Evolutionary conservation across 2,113 vertebrate genomes (phyloP), one percentile per base, ranked within the genome.

Genomic region (Oncorhynchus masou): DNA sequence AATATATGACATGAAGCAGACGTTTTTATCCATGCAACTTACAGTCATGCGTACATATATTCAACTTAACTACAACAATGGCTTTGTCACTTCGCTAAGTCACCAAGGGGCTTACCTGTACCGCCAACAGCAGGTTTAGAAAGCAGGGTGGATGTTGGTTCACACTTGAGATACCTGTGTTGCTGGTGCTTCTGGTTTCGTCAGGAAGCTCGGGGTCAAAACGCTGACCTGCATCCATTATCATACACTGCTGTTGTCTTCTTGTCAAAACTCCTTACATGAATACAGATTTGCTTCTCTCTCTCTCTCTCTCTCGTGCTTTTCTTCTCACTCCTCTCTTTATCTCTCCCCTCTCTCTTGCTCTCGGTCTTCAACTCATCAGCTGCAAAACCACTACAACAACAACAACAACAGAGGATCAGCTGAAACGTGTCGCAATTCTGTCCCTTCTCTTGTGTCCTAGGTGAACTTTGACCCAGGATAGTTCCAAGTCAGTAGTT

Each of bases 401-500:
- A 19, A 54, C 13, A n/a, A n/a, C n/a, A 19, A 19, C 1, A 12
- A 51, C 49, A 51, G 12, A 4, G 51, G 51, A 13, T 5, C 51
- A 16, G 51, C 51, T 54, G 51, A 54, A 19, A 5, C 3, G 49
- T 19, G 15, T 54, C 1, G 51, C 1, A 15, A 16, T 16, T 51
- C 49, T 51, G 8, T 54, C 7, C 1, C 59, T n/a, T 62, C 59
- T 62, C 20, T 7, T 2, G 2, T 62, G 7, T 2, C 19, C n/a
- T 62, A n/a, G 2, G n/a, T 62, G 59, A 62, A 62, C 59, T 22
- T 62, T 62, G 19, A 22, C n/a, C 59, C 16, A 8, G 95, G 83
- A 22, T n/a, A 22, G 59, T 62, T 85, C 80, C 85, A 84, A 31
- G n/a, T 65, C 31, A 31, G 69, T 27, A 57, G 79, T 77, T 79